Percentiles rank a stretch among this genome's conserved stretches.
phyloP scores from a whole-genome alignment of 2,888 invertebrate species.

The Agrotis puta region DNA sequence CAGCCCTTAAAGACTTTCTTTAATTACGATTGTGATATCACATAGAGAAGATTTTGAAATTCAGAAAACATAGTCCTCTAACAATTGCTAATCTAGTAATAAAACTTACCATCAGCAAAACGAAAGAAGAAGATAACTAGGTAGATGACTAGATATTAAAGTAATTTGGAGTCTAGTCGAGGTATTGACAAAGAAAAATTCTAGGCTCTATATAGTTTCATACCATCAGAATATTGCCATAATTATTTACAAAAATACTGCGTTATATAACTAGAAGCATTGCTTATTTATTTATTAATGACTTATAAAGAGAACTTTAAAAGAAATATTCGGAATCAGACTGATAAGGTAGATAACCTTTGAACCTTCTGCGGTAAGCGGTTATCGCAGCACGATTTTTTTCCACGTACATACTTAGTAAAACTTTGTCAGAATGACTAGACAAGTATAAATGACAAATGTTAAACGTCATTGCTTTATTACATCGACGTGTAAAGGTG shows the following conservation, averaged over 20 bases:
- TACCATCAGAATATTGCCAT: background rate
- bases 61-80: background rate
- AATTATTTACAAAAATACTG: too few relatives aligned
- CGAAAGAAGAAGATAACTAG: too few relatives aligned
- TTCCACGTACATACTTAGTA: constrained; percentile 7
- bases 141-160: too few relatives aligned
- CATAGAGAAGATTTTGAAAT: background rate
- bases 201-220: too few relatives aligned
- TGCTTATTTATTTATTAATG: background rate
- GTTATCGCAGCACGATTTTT: background rate
- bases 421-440: constrained; percentile 34
- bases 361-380: background rate
- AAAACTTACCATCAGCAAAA: too few relatives aligned
- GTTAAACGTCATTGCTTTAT: background rate
- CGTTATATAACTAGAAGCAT: background rate
- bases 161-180: background rate
- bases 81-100: too few relatives aligned
- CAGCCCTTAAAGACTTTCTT: background rate
- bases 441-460: background rate
- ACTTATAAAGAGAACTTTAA: background rate
- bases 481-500: background rate
- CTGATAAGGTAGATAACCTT: background rate
- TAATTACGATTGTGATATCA: background rate
- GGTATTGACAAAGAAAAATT: background rate
- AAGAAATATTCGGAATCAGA: background rate